A percentile compares a stretch with the other conserved stretches of the same genome.
phyloP scores from a whole-genome alignment of 2,113 vertebrate genomes.

The Sebastes fasciatus region DNA sequence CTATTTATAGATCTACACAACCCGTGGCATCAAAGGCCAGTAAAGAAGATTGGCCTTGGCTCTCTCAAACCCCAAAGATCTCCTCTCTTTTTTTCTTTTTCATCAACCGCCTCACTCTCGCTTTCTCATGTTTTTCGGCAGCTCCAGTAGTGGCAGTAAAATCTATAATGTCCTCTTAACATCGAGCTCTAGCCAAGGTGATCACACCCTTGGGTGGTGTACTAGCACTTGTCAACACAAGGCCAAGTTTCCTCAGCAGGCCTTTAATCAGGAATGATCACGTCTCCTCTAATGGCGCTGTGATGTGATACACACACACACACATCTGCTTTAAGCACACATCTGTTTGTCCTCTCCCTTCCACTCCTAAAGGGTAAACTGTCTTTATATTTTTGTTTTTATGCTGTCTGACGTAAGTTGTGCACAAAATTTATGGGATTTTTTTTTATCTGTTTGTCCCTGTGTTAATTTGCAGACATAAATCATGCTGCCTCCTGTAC shows the following conservation, averaged over 20 bases:
- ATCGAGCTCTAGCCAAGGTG: slow-evolving; percentile 69
- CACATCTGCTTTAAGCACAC: slow-evolving; percentile 20
- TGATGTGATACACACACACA: slow-evolving; percentile 33
- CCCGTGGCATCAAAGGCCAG: slow-evolving; percentile 59
- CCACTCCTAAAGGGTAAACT: slow-evolving; percentile 25
- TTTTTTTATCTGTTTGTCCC: slow-evolving; percentile 29
- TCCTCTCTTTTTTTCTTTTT: not conserved
- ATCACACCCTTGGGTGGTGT: slow-evolving; percentile 70
- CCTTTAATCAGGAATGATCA: slow-evolving; percentile 77
- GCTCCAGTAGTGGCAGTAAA: slow-evolving; percentile 57
- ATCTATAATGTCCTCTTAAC: slow-evolving; percentile 52
- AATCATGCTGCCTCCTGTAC: slow-evolving; percentile 40
- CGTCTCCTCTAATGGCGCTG: slow-evolving; percentile 56
- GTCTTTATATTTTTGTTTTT: slow-evolving; percentile 20
- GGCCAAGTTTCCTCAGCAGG: slow-evolving; percentile 50
- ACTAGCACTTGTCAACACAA: slow-evolving; percentile 69
- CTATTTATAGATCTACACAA: slow-evolving; percentile 67
- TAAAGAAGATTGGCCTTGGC: slow-evolving; percentile 62
- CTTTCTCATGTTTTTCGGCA: slow-evolving; percentile 43
- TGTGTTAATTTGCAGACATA: slow-evolving; percentile 57
- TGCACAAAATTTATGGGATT: slow-evolving; percentile 27
- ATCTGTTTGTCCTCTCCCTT: slow-evolving; percentile 9
- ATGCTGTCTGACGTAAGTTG: not conserved
- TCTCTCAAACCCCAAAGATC: slow-evolving; percentile 50
- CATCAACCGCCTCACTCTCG: not conserved